These are phyloP conservation scores for Portunus trituberculatus DNA, from an alignment of 1,140 invertebrate genomes.

Conservation along the genomic window DNA sequence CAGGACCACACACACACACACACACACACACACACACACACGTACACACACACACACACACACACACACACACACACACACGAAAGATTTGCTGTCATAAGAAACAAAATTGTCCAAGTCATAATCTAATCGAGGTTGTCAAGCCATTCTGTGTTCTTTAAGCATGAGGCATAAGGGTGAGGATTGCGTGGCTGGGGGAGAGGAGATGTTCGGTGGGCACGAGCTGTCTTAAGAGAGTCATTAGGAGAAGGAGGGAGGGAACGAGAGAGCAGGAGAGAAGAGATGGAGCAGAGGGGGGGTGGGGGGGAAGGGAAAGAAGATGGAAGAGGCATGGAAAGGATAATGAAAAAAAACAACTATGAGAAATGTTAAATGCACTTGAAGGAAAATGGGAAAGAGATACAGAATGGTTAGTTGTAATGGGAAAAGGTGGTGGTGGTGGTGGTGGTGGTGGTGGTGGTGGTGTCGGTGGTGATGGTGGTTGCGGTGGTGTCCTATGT, in stretches of 20 bases:
- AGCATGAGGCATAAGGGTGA: background rate
- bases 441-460: slow-evolving; percentile 7
- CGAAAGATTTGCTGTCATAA: background rate
- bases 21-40: background rate
- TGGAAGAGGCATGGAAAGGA: background rate
- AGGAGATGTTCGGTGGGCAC: slow-evolving; percentile 41
- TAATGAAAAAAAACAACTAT: background rate
- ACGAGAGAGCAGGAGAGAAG: slow-evolving; percentile 26
- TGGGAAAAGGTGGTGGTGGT: background rate
- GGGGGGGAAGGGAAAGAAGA: slow-evolving; percentile 36
- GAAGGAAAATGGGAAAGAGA: background rate
- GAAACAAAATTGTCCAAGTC: background rate
- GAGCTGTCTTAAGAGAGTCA: slow-evolving; percentile 68
- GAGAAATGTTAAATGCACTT: slow-evolving; percentile 6
- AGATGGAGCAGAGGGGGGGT: background rate
- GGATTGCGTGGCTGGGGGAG: background rate
- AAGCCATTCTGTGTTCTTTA: background rate
- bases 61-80: background rate
- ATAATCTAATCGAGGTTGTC: background rate
- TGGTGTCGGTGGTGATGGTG: slow-evolving; percentile 17
- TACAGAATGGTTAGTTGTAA: background rate
- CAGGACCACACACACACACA: background rate
- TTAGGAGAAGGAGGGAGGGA: slow-evolving; percentile 30
- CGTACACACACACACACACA: background rate
- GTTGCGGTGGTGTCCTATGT: slow-evolving; percentile 51